Evolutionary conservation across 2,113 vertebrate species (phyloP).

Genomic region (Carollia perspicillata): DNA sequence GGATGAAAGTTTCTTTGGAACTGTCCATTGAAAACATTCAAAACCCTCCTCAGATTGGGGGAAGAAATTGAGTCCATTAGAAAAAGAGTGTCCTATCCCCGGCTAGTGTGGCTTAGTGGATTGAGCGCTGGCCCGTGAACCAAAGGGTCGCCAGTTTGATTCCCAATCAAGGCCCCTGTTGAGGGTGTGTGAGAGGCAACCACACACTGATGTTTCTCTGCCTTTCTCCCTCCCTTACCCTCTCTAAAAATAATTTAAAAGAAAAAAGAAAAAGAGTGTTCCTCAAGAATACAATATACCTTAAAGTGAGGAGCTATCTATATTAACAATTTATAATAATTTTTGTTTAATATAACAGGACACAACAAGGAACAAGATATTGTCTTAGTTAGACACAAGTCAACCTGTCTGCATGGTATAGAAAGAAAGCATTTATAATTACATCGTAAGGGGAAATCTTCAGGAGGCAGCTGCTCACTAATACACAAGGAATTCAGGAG

Average conservation of each 20-base stretch:
- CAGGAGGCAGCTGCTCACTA: not conserved
- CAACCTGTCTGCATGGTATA: not conserved
- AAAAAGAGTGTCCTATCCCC: not conserved
- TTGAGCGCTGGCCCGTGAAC: too few relatives aligned
- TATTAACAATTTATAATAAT: not conserved
- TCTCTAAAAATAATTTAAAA: too few relatives aligned
- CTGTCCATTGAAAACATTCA: not conserved
- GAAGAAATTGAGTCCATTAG: not conserved
- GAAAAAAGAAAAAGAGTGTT: not conserved
- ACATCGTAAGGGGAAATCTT: not conserved
- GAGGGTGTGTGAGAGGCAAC: too few relatives aligned
- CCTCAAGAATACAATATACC: not conserved
- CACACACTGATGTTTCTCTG: too few relatives aligned
- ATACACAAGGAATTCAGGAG: not conserved
- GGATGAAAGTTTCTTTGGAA: not conserved
- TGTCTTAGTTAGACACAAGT: not conserved
- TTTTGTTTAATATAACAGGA: not conserved
- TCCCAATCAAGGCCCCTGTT: too few relatives aligned
- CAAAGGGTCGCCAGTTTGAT: too few relatives aligned
- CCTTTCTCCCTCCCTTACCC: too few relatives aligned
- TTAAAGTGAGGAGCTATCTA: not conserved
- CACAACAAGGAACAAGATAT: not conserved
- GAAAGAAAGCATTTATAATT: not conserved
- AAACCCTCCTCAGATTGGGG: not conserved
- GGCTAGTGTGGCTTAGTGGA: too few relatives aligned